Evolutionary conservation across 2,888 invertebrate species (phyloP), one percentile per base, ranked within the genome.

Genomic region (Leptura quadrifasciata): DNA sequence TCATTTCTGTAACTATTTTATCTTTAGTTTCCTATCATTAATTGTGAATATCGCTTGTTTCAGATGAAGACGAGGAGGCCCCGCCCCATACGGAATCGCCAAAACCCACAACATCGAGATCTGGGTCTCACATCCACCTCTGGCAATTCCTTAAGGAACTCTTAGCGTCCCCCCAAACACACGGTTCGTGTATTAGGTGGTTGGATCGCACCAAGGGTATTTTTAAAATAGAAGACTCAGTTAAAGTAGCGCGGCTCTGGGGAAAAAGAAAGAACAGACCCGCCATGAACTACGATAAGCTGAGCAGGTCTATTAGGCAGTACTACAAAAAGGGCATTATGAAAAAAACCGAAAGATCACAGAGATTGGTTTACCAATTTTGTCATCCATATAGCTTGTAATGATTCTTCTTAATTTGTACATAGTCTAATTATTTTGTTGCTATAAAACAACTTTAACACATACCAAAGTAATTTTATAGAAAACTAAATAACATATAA

Each of bases 271-370:
- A 99, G 90, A 99, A 99, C 91, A 93, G 99, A 10, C 98, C 98
- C 0, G 98, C 98, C 31, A 99, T 99, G 99, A 99, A 99, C 91
- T 99, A 99, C 91, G 99, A 99, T 91, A 99, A 99, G 89, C 91
- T 99, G 65, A 98, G 98, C 80, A 93, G 99, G 74, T 98, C 98
- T 83, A 98, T 99, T 87, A 91, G 99, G 69, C 99, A 99, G 89
- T 98, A 98, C 91, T 99, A 99, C 93, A 98, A 99, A 90, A 99
- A 99, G 90, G 98, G 98, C 74, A 98, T 99, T 89, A 98, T 98
- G 97, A 98, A 98, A 93, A 99, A 99, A 90, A 99, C 99, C 0
- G 98, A 98, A 88, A 92, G 98, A 81, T 98, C 98, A 83, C 99
- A 99, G 90, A 93, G 99, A 88, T 93, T 99, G 85, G 99, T 99